phyloP scores from a whole-genome alignment of 2,888 invertebrate genomes.

The Oxycera nigricornis region DNA sequence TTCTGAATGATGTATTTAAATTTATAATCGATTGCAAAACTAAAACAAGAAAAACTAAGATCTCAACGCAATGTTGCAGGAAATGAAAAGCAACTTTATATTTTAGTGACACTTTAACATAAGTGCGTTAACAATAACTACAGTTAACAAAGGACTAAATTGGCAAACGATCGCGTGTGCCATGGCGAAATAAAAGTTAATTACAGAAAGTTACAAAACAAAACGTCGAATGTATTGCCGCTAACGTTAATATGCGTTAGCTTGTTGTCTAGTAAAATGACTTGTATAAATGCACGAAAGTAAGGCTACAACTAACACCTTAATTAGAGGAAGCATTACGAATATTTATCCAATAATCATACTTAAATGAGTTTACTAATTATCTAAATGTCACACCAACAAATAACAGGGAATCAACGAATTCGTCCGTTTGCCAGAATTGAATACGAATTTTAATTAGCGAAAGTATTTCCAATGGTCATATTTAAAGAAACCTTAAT shows the following conservation, averaged over 20 bases:
- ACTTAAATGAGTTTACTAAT: neutral
- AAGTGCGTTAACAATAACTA: neutral
- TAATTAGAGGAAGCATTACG: conserved; percentile 28
- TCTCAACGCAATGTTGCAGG: neutral
- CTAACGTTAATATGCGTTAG: too few relatives aligned
- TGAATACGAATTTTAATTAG: neutral
- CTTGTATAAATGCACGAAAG: conserved; percentile 16
- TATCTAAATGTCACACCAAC: neutral
- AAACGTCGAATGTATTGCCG: neutral
- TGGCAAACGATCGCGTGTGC: neutral
- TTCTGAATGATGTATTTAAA: too few relatives aligned
- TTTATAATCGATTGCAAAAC: too few relatives aligned
- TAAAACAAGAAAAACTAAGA: neutral
- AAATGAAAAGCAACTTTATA: neutral
- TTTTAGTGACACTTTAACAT: neutral
- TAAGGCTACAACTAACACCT: neutral
- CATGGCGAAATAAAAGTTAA: neutral
- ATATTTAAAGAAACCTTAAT: neutral
- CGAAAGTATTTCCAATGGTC: neutral
- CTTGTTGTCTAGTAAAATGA: neutral
- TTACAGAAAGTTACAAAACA: neutral
- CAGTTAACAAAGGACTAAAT: neutral
- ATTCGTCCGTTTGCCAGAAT: neutral
- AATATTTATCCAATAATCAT: neutral
- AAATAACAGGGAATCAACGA: conserved; percentile 7